A percentile compares a stretch with the other conserved stretches of the same genome.
These are phyloP conservation scores for Anguilla obscura DNA, from an alignment of 2,797 vertebrate species.

Conservation along the genomic window DNA sequence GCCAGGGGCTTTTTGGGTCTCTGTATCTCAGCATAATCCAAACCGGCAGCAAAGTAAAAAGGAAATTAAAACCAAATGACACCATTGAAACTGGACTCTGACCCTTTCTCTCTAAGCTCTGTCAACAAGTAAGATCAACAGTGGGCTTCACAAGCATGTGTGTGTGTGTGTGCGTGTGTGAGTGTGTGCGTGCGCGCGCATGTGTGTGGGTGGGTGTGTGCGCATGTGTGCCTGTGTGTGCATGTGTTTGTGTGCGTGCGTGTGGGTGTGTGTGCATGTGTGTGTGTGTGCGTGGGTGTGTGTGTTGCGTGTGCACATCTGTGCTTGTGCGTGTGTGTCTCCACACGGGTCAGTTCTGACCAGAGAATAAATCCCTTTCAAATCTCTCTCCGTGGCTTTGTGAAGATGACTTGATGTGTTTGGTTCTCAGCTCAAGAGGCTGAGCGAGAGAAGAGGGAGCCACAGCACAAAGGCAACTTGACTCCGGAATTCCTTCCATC, in stretches of 20 bases:
- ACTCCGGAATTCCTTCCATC: conserved; percentile 76
- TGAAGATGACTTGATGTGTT: conserved; percentile 58
- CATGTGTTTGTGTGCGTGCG: conserved; percentile 47
- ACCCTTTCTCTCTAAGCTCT: not conserved
- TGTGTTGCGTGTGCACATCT: not conserved
- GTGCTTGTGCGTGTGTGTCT: not conserved
- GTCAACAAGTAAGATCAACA: conserved; percentile 26
- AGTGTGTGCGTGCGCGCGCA: conserved; percentile 47
- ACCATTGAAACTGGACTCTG: conserved; percentile 20
- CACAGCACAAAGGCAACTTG: conserved; percentile 70
- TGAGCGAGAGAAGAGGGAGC: conserved; percentile 65
- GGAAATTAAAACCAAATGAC: not conserved
- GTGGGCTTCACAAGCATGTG: not conserved
- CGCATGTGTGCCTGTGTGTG: conserved; percentile 43
- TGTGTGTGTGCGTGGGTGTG: conserved; percentile 35
- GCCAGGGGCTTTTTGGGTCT: not conserved
- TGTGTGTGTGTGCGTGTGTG: conserved; percentile 36
- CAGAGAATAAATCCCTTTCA: conserved; percentile 39
- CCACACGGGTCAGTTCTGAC: conserved; percentile 32
- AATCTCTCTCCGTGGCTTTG: conserved; percentile 55
- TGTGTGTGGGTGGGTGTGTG: conserved; percentile 15
- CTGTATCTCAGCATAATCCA: not conserved
- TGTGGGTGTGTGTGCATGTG: not conserved
- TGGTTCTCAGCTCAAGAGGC: conserved; percentile 64
- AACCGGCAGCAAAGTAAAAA: not conserved